Evolutionary conservation across 2,888 invertebrate genomes (phyloP), one percentile per base, ranked within the genome.

Genomic region (Steinernema carpocapsae): DNA sequence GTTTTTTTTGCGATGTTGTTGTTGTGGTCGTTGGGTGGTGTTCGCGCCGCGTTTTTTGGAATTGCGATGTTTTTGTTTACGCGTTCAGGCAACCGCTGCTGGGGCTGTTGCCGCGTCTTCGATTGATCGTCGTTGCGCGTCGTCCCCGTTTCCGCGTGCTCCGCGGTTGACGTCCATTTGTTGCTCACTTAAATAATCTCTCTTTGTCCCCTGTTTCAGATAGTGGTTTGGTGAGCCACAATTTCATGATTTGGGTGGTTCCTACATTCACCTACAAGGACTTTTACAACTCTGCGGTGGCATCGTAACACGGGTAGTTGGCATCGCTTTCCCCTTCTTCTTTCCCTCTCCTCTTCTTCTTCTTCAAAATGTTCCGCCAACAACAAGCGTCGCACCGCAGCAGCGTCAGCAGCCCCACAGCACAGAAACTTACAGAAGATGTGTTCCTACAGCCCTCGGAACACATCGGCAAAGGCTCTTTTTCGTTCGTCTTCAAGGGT

Each of bases 231-330:
- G 22, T 26, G 26, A 26, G 26, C 56, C 56, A 19, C 56, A 56
- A 56, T 56, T 56, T 56, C 56, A 56, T 56, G 56, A 56, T 56
- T 56, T 56, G 56, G 56, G 56, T 56, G 26, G 56, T 19, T 19
- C 56, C 56, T 56, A 26, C 56, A 22, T 19, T 56, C 22, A 56
- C 56, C 56, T 56, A 24, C 56, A 56, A 56, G 17, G 56, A 56
- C 56, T 56, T 56, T 26, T 56, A 56, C 56, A 56, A 56, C 26
- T 56, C 56, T 56, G 56, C 56, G 56, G 56, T 56, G 56, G 56
- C 56, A 56, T 17, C 14, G 24, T 56, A 26, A 56, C 56, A 56
- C 56, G 56, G 56, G 56, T 56, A 56, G 56, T 24, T 24, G 43
- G 43, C 14, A n/a, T n/a, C n/a, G n/a, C n/a, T n/a, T n/a, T n/a